Percentiles rank a stretch among this genome's conserved stretches.
phyloP scores from a whole-genome alignment of 2,888 invertebrate species.

The Ellobium chinense region DNA sequence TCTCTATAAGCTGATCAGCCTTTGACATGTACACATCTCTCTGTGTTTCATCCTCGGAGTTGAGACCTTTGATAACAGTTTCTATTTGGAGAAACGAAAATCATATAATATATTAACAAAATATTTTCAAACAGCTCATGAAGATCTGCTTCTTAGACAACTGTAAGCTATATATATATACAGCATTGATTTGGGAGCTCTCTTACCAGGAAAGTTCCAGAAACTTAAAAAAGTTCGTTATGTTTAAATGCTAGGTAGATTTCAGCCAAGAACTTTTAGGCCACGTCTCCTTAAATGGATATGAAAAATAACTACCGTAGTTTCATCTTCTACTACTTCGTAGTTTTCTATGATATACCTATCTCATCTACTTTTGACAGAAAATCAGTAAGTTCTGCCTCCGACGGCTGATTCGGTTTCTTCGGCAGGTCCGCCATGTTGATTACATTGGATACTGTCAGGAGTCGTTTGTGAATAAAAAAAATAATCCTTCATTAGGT shows the following conservation, averaged over 20 bases:
- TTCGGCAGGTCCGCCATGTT: conserved; percentile 60
- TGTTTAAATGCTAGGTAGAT: too few species aligned
- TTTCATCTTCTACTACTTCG: not conserved
- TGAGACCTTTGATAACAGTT: conserved; percentile 68
- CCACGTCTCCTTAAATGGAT: too few species aligned
- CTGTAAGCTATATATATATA: not conserved
- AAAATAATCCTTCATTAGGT: not conserved
- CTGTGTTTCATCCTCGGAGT: conserved; percentile 60
- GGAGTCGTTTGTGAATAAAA: not conserved
- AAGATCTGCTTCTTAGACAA: too few species aligned
- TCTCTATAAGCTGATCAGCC: conserved; percentile 66
- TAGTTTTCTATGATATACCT: conserved; percentile 52
- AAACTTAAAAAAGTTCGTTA: too few species aligned
- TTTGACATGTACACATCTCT: conserved; percentile 60
- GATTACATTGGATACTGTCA: conserved; percentile 51
- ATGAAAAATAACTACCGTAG: too few species aligned
- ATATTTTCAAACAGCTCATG: too few species aligned
- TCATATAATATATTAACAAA: not conserved
- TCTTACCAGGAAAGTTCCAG: too few species aligned
- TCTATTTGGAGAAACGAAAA: conserved; percentile 55
- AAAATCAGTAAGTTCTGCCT: conserved; percentile 60
- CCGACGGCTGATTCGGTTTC: conserved; percentile 44
- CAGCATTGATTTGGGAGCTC: too few species aligned
- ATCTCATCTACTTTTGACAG: conserved; percentile 70
- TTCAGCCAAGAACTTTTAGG: too few species aligned